These are phyloP conservation scores for Myiotriccus ornatus DNA, from an alignment of 2,797 vertebrate genomes.

Conservation along the genomic window DNA sequence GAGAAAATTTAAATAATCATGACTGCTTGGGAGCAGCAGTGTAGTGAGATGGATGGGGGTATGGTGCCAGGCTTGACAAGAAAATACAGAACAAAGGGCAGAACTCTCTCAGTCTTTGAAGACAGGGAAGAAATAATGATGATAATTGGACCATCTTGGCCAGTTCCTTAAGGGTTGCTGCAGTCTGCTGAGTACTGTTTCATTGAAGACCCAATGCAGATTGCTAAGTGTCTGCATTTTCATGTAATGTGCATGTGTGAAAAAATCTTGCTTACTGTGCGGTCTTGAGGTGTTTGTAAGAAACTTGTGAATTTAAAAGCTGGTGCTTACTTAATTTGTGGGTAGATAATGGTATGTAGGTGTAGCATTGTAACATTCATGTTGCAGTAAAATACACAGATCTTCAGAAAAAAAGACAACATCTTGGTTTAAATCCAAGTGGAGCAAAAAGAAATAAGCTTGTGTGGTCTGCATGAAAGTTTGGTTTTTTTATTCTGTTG, in stretches of 20 bases:
- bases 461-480: not conserved
- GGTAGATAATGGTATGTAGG: not conserved
- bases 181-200: not conserved
- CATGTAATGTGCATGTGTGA: not conserved
- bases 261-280: not conserved
- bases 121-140: not conserved
- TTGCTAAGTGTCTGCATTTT: not conserved
- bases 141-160: not conserved
- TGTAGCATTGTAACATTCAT: not conserved
- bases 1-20: not conserved
- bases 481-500: not conserved
- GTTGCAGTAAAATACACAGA: not conserved
- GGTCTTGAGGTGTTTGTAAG: not conserved
- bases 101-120: not conserved
- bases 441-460: not conserved
- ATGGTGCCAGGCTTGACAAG: not conserved
- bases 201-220: not conserved
- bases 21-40: not conserved
- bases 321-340: not conserved
- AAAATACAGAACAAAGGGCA: not conserved
- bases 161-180: not conserved
- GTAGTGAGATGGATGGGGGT: not conserved
- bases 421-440: not conserved
- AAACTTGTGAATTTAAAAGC: not conserved
- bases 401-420: not conserved